Evolutionary conservation across 2,888 invertebrate species (phyloP).

Genomic region (Rhagophthalmus giganteus): DNA sequence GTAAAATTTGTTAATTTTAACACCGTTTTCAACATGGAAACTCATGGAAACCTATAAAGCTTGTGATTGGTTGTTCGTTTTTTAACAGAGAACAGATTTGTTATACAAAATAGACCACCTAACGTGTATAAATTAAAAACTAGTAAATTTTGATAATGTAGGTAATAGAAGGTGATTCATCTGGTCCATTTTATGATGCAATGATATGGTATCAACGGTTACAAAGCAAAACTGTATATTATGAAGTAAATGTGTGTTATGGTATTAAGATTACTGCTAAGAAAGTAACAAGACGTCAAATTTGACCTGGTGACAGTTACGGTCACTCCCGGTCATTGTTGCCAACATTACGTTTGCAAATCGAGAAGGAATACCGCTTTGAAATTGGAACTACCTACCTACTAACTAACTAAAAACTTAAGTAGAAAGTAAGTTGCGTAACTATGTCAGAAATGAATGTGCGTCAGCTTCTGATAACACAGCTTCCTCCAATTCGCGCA

Average conservation of each 20-base stretch:
- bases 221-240: slow-evolving; percentile 10
- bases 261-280: slow-evolving; percentile 42
- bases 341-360: slow-evolving; percentile 37
- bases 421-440: slow-evolving; percentile 5
- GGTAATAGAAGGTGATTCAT: no score
- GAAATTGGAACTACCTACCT: slow-evolving; percentile 20
- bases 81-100: no score
- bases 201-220: slow-evolving; percentile 7
- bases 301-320: slow-evolving; percentile 43
- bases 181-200: no score
- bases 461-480: no score
- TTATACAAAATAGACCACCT: no score
- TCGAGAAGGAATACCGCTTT: slow-evolving; percentile 33
- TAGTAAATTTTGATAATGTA: no score
- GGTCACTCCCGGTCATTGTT: slow-evolving; percentile 45
- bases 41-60: no score
- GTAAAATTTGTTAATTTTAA: no score
- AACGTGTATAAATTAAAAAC: no score
- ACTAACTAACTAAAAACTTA: slow-evolving; percentile 1
- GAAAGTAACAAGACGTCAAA: slow-evolving; percentile 44
- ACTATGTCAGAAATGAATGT: not conserved
- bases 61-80: no score
- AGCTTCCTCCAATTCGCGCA: no score
- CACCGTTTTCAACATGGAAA: no score
- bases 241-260: slow-evolving; percentile 22